Evolutionary conservation across 1,140 invertebrate species (phyloP).

Genomic region (Watersipora subatra): DNA sequence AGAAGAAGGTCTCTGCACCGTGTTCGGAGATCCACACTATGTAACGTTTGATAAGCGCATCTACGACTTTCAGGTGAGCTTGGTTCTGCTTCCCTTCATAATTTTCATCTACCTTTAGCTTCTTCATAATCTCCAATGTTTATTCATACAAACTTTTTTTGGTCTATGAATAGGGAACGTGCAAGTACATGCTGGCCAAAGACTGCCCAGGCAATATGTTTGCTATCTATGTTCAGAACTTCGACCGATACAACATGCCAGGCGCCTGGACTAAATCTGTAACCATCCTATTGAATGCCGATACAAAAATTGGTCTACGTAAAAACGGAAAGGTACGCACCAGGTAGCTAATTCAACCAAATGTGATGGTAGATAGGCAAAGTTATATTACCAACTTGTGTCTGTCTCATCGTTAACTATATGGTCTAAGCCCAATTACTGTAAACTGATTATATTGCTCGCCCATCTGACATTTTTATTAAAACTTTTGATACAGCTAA

Average conservation of each 20-base stretch:
- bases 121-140: no score
- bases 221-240: conserved; percentile 75
- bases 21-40: conserved; percentile 86
- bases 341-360: no score
- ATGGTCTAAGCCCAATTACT: no score
- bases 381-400: no score
- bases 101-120: no score
- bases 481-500: no score
- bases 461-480: no score
- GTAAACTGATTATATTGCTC: no score
- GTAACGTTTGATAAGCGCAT: conserved; percentile 85
- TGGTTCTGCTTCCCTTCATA: conserved; percentile 79
- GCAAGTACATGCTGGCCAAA: conserved; percentile 68
- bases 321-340: neutral
- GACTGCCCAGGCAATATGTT: conserved; percentile 46
- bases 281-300: conserved; percentile 46
- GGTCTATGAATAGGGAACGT: conserved; percentile 44
- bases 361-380: no score
- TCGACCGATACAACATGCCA: conserved; percentile 57
- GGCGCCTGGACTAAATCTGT: conserved; percentile 60
- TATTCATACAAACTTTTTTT: no score
- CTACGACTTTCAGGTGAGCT: conserved; percentile 65
- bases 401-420: no score
- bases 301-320: neutral
- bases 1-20: conserved; percentile 74